Percentiles rank a stretch among this genome's conserved stretches.
Conservation (phyloP, 2,113 vertebrate genomes). For the Dissostichus mawsoni region DNA sequence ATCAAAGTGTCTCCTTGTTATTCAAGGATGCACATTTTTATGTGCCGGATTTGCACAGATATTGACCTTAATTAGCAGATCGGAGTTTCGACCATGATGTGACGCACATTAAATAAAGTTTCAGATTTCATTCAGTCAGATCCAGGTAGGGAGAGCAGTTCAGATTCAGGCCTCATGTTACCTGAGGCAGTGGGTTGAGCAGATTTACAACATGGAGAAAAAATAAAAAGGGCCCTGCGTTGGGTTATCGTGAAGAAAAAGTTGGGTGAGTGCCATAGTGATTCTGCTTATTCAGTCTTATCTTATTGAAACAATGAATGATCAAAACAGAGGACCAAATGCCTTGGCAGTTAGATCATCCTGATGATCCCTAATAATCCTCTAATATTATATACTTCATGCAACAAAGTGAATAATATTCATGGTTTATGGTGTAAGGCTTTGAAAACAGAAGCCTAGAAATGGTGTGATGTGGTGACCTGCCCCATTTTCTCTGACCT, state of each 20-base stretch:
- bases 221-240: neutral
- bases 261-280: neutral
- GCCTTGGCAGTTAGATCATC: neutral
- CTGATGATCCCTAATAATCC: neutral
- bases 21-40: neutral
- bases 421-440: neutral
- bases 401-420: constrained; percentile 3
- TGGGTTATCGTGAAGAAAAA: neutral
- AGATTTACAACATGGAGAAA: neutral
- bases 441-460: constrained; percentile 18
- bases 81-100: neutral
- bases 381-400: constrained; percentile 1
- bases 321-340: neutral
- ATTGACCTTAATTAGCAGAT: neutral
- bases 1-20: neutral
- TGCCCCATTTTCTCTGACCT: constrained; percentile 40
- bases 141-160: neutral
- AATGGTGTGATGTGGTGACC: constrained; percentile 29
- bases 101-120: neutral
- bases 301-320: neutral
- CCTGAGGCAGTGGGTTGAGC: neutral
- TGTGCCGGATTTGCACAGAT: neutral
- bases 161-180: neutral
- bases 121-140: neutral
- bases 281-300: neutral